phyloP scores from a whole-genome alignment of 2,797 vertebrate species.

The Pangasius krempfi region DNA sequence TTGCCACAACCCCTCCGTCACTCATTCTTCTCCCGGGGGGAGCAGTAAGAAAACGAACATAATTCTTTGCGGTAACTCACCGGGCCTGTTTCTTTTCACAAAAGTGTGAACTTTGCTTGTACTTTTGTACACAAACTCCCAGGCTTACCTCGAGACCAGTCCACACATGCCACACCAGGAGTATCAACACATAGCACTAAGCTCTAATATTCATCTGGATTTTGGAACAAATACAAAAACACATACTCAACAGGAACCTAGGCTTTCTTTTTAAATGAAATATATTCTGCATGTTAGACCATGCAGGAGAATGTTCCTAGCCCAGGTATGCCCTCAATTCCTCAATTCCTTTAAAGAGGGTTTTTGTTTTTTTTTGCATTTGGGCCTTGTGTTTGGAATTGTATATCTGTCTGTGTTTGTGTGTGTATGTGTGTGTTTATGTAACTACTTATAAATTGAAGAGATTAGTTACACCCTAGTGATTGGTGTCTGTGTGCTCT shows the following conservation, averaged over 20 bases:
- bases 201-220: not conserved
- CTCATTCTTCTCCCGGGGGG: not conserved
- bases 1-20: not conserved
- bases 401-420: constrained; percentile 24
- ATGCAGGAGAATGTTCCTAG: not conserved
- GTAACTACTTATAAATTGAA: not conserved
- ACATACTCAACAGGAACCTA: constrained; percentile 1
- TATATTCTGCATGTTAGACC: not conserved
- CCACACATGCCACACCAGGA: constrained; percentile 1
- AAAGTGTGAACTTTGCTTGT: constrained; percentile 38
- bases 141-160: not conserved
- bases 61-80: constrained; percentile 33
- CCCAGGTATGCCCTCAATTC: not conserved
- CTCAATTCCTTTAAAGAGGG: not conserved
- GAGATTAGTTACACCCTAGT: constrained; percentile 24
- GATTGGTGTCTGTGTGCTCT: not conserved
- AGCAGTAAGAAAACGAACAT: constrained; percentile 17
- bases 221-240: constrained; percentile 13
- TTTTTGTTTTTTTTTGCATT: not conserved
- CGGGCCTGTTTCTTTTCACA: constrained; percentile 18
- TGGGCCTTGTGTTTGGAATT: not conserved
- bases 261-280: constrained; percentile 10
- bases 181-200: not conserved
- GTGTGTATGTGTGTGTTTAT: not conserved
- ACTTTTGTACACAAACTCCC: constrained; percentile 34